Evolutionary conservation across 2,113 vertebrate genomes (phyloP).

Genomic region (Protomyctophum bolini): DNA sequence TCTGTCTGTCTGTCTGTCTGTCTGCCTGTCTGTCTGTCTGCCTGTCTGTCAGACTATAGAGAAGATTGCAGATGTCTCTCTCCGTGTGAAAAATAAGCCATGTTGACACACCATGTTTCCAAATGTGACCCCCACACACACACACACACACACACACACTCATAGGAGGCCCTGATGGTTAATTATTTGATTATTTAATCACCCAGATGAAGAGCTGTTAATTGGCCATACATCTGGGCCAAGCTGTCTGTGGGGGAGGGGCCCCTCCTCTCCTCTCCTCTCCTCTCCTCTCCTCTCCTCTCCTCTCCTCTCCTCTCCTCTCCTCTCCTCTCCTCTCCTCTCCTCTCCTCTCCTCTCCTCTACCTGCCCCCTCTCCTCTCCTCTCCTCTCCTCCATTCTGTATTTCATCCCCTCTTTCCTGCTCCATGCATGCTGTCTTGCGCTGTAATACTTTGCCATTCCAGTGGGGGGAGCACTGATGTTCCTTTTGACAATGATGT

Average conservation of each 20-base stretch:
- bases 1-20: neutral
- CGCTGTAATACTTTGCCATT: conserved; percentile 38
- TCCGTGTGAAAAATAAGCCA: conserved; percentile 10
- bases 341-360: conserved; percentile 5
- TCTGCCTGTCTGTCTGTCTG: neutral
- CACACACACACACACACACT: conserved; percentile 25
- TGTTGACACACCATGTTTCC: neutral
- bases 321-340: conserved; percentile 9
- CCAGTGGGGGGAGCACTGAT: conserved; percentile 73
- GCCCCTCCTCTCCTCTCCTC: conserved; percentile 12
- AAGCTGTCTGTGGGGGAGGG: conserved; percentile 52
- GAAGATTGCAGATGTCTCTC: conserved; percentile 6
- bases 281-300: conserved; percentile 2
- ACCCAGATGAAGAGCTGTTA: conserved; percentile 82
- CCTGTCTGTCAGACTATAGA: neutral
- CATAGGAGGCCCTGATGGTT: conserved; percentile 68
- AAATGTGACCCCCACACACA: neutral
- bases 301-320: neutral
- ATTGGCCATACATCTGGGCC: conserved; percentile 82
- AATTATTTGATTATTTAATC: conserved; percentile 86
- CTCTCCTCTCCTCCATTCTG: neutral
- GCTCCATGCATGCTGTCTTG: too few species aligned
- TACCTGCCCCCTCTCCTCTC: neutral
- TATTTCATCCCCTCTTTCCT: conserved; percentile 3
- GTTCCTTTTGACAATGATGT: conserved; percentile 53